phyloP scores from a whole-genome alignment of 2,888 invertebrate species.

The Cerastis rubricosa region DNA sequence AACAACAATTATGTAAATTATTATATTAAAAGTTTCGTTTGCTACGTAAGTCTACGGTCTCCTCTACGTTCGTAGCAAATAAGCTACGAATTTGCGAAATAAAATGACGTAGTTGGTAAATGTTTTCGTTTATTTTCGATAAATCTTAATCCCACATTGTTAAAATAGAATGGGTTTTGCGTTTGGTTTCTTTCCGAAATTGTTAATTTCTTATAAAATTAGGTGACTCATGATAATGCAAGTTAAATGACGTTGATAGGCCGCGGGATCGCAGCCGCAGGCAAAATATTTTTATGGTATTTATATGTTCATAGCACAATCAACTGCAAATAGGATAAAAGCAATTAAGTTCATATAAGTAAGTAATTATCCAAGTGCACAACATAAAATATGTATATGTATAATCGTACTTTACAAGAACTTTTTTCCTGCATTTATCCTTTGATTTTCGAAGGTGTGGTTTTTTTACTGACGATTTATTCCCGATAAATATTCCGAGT shows the following conservation, averaged over 20 bases:
- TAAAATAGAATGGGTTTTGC: constrained; percentile 2
- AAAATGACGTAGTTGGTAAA: background rate
- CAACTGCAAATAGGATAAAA: background rate
- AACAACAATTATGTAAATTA: background rate
- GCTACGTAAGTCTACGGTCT: background rate
- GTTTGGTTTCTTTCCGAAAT: constrained; percentile 13
- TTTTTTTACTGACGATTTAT: background rate
- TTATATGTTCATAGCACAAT: constrained; percentile 9
- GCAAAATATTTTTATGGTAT: background rate
- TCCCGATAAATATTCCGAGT: background rate
- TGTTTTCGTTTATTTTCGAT: constrained; percentile 2
- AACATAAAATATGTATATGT: background rate
- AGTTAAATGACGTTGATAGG: background rate
- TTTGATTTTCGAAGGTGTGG: background rate
- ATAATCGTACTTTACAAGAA: background rate
- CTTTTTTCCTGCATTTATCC: background rate
- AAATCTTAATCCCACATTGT: background rate
- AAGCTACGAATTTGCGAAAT: background rate
- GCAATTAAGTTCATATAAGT: constrained; percentile 9
- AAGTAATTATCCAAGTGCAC: background rate
- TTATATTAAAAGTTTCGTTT: background rate
- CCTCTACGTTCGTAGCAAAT: constrained; percentile 4
- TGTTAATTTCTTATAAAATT: background rate
- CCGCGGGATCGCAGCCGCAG: background rate
- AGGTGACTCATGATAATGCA: constrained; percentile 1